These are phyloP conservation scores for Bombus waltoni DNA, from an alignment of 1,140 invertebrate species.

Conservation along the genomic window DNA sequence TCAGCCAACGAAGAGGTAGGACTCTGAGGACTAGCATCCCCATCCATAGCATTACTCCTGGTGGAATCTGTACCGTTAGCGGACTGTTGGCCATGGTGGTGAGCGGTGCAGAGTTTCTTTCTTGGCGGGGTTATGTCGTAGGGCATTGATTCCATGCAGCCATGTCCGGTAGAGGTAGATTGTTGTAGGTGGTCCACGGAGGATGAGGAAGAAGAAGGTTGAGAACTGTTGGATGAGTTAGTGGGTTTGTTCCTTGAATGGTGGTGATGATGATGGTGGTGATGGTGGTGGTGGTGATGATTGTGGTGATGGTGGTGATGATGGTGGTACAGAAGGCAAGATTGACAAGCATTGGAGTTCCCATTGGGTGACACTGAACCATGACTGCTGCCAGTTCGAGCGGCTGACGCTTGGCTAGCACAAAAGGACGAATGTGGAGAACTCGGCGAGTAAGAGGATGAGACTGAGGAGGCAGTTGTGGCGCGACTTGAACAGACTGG, in stretches of 20 bases:
- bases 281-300: slow-evolving; percentile 70
- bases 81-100: slow-evolving; percentile 67
- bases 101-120: slow-evolving; percentile 75
- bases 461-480: slow-evolving; percentile 53
- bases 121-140: slow-evolving; percentile 67
- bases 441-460: slow-evolving; percentile 60
- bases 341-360: slow-evolving; percentile 73
- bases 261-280: slow-evolving; percentile 71
- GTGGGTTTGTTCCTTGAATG: slow-evolving; percentile 63
- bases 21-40: slow-evolving; percentile 57
- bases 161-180: slow-evolving; percentile 43
- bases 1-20: slow-evolving; percentile 49
- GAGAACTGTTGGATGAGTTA: not conserved
- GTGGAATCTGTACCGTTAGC: slow-evolving; percentile 14
- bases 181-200: slow-evolving; percentile 48
- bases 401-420: slow-evolving; percentile 27
- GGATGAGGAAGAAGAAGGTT: slow-evolving; percentile 23
- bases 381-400: slow-evolving; percentile 18
- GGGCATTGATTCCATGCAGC: slow-evolving; percentile 46
- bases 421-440: slow-evolving; percentile 54
- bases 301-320: slow-evolving; percentile 68
- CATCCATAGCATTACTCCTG: slow-evolving; percentile 45
- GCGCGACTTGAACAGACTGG: slow-evolving; percentile 65
- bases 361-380: slow-evolving; percentile 29
- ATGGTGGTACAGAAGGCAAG: slow-evolving; percentile 62